A percentile compares a stretch with the other conserved stretches of the same genome.
These are phyloP conservation scores for Volucella bombylans DNA, from an alignment of 2,888 invertebrate genomes.

Conservation along the genomic window DNA sequence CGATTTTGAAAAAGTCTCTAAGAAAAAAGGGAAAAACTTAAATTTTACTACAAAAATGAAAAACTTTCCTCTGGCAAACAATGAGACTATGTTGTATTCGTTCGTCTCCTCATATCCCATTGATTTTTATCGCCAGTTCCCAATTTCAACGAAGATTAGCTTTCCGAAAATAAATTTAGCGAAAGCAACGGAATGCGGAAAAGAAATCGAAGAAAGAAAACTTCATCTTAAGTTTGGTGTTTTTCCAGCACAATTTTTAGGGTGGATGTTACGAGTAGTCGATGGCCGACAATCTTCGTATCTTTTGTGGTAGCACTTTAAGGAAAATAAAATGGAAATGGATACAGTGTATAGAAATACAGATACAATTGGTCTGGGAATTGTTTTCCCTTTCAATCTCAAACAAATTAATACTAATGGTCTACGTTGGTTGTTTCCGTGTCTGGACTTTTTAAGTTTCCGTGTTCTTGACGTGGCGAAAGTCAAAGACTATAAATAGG, in stretches of 20 bases:
- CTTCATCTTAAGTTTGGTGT: slow-evolving; percentile 51
- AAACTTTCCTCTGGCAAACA: no score
- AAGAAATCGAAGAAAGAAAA: slow-evolving; percentile 52
- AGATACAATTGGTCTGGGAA: slow-evolving; percentile 51
- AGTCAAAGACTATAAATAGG: no score
- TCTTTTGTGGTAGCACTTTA: slow-evolving; percentile 36
- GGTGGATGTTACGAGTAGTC: neutral
- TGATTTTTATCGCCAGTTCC: slow-evolving; percentile 66
- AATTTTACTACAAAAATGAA: no score
- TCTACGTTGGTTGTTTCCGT: slow-evolving; percentile 23
- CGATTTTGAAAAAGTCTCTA: no score
- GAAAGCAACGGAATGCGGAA: slow-evolving; percentile 59
- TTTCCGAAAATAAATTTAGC: slow-evolving; percentile 69
- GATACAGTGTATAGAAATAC: slow-evolving; percentile 5
- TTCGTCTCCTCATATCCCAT: slow-evolving; percentile 38
- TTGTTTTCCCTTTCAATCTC: slow-evolving; percentile 48
- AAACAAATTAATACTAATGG: slow-evolving; percentile 64
- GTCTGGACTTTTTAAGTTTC: slow-evolving; percentile 3
- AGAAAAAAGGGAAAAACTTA: no score
- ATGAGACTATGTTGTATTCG: neutral
- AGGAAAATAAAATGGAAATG: neutral
- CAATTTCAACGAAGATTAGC: slow-evolving; percentile 69
- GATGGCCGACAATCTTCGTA: slow-evolving; percentile 22
- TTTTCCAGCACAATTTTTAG: slow-evolving; percentile 12
- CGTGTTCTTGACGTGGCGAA: no score